Evolutionary conservation across 2,888 invertebrate genomes (phyloP), one percentile per base, ranked within the genome.

Genomic region (Lasioglossum vierecki): DNA sequence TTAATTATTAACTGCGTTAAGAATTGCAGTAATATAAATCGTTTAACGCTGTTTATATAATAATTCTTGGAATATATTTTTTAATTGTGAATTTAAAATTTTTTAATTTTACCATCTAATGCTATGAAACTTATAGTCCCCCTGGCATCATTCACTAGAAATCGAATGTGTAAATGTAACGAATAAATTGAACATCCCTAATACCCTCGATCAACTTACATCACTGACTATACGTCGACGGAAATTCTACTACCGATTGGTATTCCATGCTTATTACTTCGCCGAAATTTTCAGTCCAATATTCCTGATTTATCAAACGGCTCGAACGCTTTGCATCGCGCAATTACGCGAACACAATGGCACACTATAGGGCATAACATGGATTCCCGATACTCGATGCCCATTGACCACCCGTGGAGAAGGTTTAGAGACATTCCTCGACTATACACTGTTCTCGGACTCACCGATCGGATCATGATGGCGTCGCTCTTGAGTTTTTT

Each of bases 391-490:
- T 30, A 68, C n/a, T 39, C 39, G 44, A 3, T 71, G 15, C 74
- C n/a, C 41, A 63, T 11, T n/a, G 53, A 72, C 41, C 68, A 41
- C 8, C 53, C 46, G 15, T 68, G 22, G 30, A 60, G n/a, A 73
- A 35, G 13, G 11, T 68, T 53, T 39, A 30, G 57, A 74, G 63
- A 39, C 2, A 60, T 30, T 60, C 35, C 39, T 1, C 70, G 76
- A 66, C 9, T 22, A 11, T 66, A 76, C 63, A 6, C 22, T 22
- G 18, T 57, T 41, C 63, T 76, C 30, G 41, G 84, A 91, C 91
- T 91, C 89, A 92, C 91, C 91, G 83, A 71, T 84, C 74, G 83
- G 75, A 83, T 87, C 91, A 92, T 92, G 79, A 79, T 80, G 91
- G 84, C 35, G 35, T 39, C 22, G 22, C 39, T 68, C 39, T 4